Percentiles rank a stretch among this genome's conserved stretches.
Evolutionary conservation across 2,113 vertebrate species (phyloP).

Genomic region (Leuciscus idus): DNA sequence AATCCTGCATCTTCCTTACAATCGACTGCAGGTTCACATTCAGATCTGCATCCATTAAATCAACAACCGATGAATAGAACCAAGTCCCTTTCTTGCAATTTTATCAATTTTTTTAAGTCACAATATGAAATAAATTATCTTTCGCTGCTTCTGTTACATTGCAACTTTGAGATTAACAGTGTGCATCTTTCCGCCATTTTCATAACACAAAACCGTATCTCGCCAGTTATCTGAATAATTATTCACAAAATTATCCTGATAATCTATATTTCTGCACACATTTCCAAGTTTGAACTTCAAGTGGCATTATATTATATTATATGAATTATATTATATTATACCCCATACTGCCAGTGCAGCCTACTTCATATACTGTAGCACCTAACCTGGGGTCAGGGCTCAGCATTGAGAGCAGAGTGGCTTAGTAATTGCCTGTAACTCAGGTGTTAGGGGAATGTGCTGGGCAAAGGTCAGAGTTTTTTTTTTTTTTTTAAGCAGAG

Average conservation of each 20-base stretch:
- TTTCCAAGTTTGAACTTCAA: not conserved
- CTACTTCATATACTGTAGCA: constrained; percentile 22
- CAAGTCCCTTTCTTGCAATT: no score
- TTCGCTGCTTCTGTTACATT: not conserved
- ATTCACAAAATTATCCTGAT: no score
- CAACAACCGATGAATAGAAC: no score
- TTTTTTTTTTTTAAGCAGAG: constrained; percentile 58
- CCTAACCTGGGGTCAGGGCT: constrained; percentile 38
- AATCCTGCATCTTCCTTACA: not conserved
- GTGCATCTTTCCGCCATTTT: not conserved
- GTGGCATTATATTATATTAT: not conserved
- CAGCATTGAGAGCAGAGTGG: constrained; percentile 26
- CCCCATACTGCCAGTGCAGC: not conserved
- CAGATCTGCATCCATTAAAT: not conserved
- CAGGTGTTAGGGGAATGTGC: constrained; percentile 65
- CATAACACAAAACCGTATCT: no score
- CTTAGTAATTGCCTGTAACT: constrained; percentile 67
- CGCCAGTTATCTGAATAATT: no score
- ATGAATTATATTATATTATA: not conserved
- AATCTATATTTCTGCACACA: not conserved
- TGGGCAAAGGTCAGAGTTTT: constrained; percentile 74
- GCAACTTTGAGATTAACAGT: not conserved
- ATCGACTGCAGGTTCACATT: not conserved
- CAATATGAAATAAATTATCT: not conserved
- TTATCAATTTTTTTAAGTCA: not conserved